These are phyloP conservation scores for Ceuthmochares aereus DNA, from an alignment of 2,113 vertebrate species.

Conservation along the genomic window DNA sequence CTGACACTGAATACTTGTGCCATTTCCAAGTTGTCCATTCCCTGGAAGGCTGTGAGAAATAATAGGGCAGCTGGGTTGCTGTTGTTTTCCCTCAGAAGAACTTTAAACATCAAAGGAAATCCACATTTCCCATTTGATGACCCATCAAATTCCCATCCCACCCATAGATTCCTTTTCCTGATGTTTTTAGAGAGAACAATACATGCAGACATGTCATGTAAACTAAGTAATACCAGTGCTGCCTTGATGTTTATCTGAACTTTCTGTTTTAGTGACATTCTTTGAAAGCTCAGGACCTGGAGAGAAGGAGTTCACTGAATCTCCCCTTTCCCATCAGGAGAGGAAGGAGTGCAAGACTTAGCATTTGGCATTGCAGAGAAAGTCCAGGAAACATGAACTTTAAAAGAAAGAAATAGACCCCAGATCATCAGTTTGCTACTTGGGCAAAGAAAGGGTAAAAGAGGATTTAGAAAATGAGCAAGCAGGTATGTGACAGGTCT, in stretches of 20 bases:
- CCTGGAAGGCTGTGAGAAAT: neutral
- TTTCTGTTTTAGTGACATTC: neutral
- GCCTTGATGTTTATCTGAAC: constrained; percentile 14
- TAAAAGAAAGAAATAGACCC: neutral
- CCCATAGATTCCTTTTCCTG: neutral
- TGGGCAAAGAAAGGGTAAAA: neutral
- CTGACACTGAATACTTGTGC: neutral
- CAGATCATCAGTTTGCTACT: neutral
- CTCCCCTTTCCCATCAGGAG: neutral
- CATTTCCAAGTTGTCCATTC: neutral
- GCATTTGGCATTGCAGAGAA: neutral
- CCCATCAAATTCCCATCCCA: neutral
- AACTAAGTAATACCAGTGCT: neutral
- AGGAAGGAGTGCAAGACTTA: neutral
- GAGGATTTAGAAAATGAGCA: neutral
- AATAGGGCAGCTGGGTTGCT: neutral
- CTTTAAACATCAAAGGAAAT: neutral
- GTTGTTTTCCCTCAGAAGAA: neutral
- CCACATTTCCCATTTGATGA: neutral
- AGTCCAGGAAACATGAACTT: neutral
- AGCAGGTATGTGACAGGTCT: neutral
- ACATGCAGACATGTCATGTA: neutral
- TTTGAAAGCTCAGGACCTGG: neutral
- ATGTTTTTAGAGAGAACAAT: neutral
- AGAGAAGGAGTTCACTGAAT: neutral